Evolutionary conservation across 2,888 invertebrate species (phyloP), one percentile per base, ranked within the genome.

Genomic region (Gari tellinella): DNA sequence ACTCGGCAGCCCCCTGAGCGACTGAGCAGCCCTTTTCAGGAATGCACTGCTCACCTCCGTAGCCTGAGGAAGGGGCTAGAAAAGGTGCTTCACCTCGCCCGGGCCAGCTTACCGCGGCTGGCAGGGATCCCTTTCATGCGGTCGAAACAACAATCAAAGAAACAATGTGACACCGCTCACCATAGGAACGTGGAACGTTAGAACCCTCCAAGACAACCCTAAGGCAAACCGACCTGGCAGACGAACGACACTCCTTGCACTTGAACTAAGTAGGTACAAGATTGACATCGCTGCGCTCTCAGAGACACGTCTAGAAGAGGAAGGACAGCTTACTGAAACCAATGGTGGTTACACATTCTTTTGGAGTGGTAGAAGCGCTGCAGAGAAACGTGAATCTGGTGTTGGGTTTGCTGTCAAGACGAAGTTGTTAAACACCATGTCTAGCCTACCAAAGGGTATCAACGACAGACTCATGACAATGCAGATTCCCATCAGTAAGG

Each of bases 11-110:
- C 31, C 31, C 31, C 53, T 64, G 53, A 21, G 53, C 23, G 55
- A 31, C 55, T 64, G 55, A 64, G 64, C 55, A 55, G 64, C 46
- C 64, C 26, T 63, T 19, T 62, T 62, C 26, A 51, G 43, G 38
- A 56, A 19, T 23, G 56, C 64, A 46, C 55, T 64, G 64, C 64
- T 56, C 56, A 64, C 48, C 55, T 48, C 56, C 48, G 49, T 46
- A 56, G 48, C 40, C 37, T 40, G 65, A 38, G 56, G 65, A 65
- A 57, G 55, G 52, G 41, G 46, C 57, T 65, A 56, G 65, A 57
- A 65, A 65, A 49, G 65, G 65, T 65, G 17, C 40, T 51, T 51
- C 31, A 31, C 10, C 5, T 15, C 2, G 12, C 61, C 58, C 46
- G 12, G 48, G 37, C 37, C 49, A 38, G 61, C 10, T 15, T 21